Evolutionary conservation across 2,888 invertebrate species (phyloP), one percentile per base, ranked within the genome.

Genomic region (Ganaspis brasiliensis): DNA sequence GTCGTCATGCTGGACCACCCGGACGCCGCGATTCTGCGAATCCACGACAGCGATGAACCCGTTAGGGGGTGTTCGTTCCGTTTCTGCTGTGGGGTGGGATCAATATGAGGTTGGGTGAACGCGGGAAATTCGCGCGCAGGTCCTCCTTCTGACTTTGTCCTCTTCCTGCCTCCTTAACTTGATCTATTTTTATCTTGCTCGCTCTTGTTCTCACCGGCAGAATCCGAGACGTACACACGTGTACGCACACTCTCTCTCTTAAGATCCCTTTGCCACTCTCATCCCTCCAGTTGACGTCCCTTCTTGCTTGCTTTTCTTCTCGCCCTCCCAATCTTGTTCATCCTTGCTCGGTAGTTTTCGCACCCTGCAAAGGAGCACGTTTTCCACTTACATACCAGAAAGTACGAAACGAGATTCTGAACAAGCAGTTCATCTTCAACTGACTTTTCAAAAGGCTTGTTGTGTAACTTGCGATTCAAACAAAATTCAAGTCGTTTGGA

Each of bases 61-160:
- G 75, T 77, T 79, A 81, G 80, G 79, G 78, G 80, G 81, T 71
- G 75, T 82, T 81, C 80, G 80, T 76, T 82, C 77, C 73, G 76
- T 81, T 83, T 78, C 79, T 78, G 75, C 85, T 78, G 81, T 86
- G 88, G 90, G 89, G 89, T 90, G 90, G 89, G 91, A 91, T 91
- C 91, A 91, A 91, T 91, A 91, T 91, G 90, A 91, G 90, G 89
- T 89, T 89, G 88, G 88, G 85, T 88, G 88, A 89, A 90, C 89
- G 89, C 90, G 91, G 90, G 90, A 91, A 90, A 90, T 90, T 91
- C 87, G 90, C 91, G 91, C 91, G 91, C 91, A 91, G 89, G 89
- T 91, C 90, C 89, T 88, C 85, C 87, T 85, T 80, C 80, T 77
- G 73, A 74, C 71, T 24, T 52, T 73, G 75, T 73, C 73, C 71